Evolutionary conservation across 92 coral and sea anemone genomes (phyloP).

Genomic region (Parazoanthus swiftii): DNA sequence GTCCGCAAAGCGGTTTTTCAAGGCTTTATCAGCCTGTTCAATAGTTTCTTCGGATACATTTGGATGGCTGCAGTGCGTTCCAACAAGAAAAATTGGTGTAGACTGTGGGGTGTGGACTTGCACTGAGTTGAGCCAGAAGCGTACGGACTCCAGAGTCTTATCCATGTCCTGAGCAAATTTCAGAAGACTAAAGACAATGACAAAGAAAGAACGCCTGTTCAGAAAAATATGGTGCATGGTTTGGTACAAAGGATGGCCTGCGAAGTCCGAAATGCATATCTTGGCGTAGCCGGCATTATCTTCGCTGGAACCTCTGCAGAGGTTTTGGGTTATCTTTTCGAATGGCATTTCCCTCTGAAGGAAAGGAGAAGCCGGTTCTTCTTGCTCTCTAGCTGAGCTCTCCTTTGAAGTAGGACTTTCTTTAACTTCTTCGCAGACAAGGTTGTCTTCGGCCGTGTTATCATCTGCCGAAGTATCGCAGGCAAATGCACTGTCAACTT

Average conservation of each 20-base stretch:
- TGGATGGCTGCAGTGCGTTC: conserved; percentile 51
- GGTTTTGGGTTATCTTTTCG: conserved; percentile 38
- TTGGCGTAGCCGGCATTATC: conserved; percentile 30
- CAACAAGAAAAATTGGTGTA: conserved; percentile 68
- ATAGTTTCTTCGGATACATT: conserved; percentile 31
- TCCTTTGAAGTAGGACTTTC: neutral
- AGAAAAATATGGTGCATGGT: conserved; percentile 78
- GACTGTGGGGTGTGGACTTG: conserved; percentile 65
- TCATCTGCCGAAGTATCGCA: neutral
- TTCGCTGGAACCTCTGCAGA: conserved; percentile 33
- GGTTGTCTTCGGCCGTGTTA: neutral
- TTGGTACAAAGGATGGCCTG: conserved; percentile 72
- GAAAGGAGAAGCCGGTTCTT: neutral
- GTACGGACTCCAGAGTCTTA: conserved; percentile 24
- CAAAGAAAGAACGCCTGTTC: conserved; percentile 60
- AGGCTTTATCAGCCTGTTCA: conserved; percentile 27
- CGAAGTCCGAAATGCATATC: conserved; percentile 76
- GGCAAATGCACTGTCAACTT: neutral
- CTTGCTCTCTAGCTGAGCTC: neutral
- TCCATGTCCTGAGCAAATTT: conserved; percentile 15
- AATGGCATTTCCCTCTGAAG: conserved; percentile 51
- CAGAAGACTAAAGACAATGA: conserved; percentile 59
- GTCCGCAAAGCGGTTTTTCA: conserved; percentile 29
- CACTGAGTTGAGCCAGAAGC: conserved; percentile 76
- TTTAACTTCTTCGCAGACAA: neutral